These are phyloP conservation scores for Gryllus bimaculatus DNA, from an alignment of 1,140 invertebrate species.

Conservation along the genomic window DNA sequence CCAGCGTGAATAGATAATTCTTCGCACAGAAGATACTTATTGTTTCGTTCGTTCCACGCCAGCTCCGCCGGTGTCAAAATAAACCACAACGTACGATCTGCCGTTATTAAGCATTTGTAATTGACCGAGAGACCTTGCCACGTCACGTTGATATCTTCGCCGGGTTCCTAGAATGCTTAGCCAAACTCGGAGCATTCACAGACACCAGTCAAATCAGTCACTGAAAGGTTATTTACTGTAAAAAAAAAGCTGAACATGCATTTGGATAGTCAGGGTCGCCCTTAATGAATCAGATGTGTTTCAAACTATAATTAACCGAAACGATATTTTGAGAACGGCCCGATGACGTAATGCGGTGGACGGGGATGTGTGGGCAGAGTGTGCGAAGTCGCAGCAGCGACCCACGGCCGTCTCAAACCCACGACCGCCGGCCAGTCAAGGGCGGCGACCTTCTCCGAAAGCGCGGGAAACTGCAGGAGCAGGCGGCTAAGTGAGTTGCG, in stretches of 20 bases:
- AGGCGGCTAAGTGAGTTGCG: no score
- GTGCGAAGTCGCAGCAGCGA: no score
- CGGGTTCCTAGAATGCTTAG: neutral
- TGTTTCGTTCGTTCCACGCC: neutral
- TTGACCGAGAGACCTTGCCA: neutral
- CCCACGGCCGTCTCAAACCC: no score
- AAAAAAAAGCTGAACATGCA: neutral
- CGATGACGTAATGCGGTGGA: no score
- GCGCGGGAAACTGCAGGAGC: no score
- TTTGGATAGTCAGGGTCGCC: neutral
- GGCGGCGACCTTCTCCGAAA: no score
- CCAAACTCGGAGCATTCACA: neutral
- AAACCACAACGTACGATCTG: no score
- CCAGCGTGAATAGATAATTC: neutral
- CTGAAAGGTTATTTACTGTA: neutral
- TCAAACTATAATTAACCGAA: no score
- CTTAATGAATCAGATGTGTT: neutral
- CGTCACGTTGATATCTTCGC: neutral
- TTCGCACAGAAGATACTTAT: neutral
- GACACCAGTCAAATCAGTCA: neutral
- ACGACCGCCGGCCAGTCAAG: no score
- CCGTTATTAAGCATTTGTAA: neutral
- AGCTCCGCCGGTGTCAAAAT: neutral
- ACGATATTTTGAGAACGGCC: no score
- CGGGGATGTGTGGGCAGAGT: no score